Evolutionary conservation across 2,113 vertebrate species (phyloP).

Genomic region (Odocoileus virginianus): DNA sequence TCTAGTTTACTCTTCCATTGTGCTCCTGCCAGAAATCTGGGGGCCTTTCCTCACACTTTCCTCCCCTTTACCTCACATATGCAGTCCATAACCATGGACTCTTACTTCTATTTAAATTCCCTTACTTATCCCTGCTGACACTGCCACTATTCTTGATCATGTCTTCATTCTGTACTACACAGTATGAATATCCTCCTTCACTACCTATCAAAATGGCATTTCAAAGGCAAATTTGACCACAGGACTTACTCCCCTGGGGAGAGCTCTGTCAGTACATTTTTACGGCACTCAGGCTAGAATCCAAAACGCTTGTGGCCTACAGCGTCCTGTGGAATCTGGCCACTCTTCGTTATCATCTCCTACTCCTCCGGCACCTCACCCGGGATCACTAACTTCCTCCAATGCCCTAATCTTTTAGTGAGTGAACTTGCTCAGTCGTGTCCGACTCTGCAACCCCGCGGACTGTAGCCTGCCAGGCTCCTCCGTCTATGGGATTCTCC

Average conservation of each 20-base stretch:
- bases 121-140: neutral
- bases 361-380: neutral
- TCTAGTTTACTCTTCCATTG: neutral
- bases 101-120: neutral
- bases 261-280: neutral
- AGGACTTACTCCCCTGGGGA: neutral
- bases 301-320: neutral
- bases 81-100: neutral
- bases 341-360: neutral
- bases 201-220: neutral
- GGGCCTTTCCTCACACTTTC: neutral
- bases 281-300: neutral
- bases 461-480: neutral
- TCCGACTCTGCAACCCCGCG: neutral
- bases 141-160: neutral
- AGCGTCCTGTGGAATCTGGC: neutral
- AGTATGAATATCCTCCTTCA: neutral
- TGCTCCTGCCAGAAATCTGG: neutral
- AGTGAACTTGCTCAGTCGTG: neutral
- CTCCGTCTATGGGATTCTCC: neutral
- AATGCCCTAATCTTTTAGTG: neutral
- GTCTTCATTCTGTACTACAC: neutral
- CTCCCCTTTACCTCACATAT: neutral
- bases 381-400: neutral
- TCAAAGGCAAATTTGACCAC: neutral